Base-by-base conservation (phyloP, 2,888 invertebrate genomes). In the Caenorhabditis japonica region DNA sequence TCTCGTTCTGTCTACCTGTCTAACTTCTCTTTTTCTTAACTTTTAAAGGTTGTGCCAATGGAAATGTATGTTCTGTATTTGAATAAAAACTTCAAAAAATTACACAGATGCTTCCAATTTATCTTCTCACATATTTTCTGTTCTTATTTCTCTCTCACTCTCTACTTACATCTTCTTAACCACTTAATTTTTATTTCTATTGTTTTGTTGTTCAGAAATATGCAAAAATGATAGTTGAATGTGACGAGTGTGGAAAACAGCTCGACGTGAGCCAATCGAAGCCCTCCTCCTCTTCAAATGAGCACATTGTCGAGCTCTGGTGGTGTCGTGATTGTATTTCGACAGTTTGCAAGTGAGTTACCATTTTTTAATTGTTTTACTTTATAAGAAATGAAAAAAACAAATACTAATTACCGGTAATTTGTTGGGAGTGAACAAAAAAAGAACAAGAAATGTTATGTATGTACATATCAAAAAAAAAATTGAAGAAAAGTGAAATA, bases 241-340 rank as follows among this genome's bases (percentile, higher is more conserved):
- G 79, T 46, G 75, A 70, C 52, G 79, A 80, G 43, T 80, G 78
- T 61, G 78, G 75, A 17, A 66, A 66, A 44, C 59, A 66, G 36
- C 10, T 56, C 41, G 61, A 61, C 19, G 25, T 53, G 41, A 62
- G 38, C 19, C 41, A 56, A 13, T 30, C 68, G n/a, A 58, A 51
- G n/a, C 55, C 60, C 1, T 68, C 74, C 8, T 58, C 70, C 15
- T 46, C 69, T 19, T 39, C 58, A 7, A 7, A n/a, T 1, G 49
- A 71, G 15, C 74, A 73, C 38, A 44, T 41, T 17, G 74, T 80
- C 33, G 79, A 82, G 15, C 64, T 80, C 41, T 82, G 82, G 82
- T 82, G 82, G 82, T 82, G 82, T 55, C 52, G 82, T 1, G 82
- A 82, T 55, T 82, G 82, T 60, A 60, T 76, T 51, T 52, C 62